Percentiles rank a stretch among this genome's conserved stretches.
Conservation (phyloP, 1,140 invertebrate species). For the Harpegnathos saltator region DNA sequence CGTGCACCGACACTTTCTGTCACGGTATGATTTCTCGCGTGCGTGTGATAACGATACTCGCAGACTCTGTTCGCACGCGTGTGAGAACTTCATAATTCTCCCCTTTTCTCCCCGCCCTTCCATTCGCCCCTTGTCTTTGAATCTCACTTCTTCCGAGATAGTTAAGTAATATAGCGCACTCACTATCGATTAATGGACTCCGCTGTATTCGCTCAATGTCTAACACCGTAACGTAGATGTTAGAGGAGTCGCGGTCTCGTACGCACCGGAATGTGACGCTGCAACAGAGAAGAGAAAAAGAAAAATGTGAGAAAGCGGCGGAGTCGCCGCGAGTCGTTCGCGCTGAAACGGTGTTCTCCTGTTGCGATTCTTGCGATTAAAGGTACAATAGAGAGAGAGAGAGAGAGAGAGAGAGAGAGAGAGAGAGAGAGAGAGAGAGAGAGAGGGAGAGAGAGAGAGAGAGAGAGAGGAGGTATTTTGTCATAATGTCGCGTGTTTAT, state of each 20-base stretch:
- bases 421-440: too few species aligned
- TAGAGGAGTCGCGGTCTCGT: conserved; percentile 45
- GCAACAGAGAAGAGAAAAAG: background rate
- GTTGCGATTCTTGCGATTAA: conserved; percentile 3
- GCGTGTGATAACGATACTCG: too few species aligned
- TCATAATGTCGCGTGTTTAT: too few species aligned
- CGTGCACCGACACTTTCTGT: too few species aligned
- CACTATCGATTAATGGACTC: conserved; percentile 44
- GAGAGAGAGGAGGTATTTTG: too few species aligned
- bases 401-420: too few species aligned
- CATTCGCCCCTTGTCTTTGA: background rate
- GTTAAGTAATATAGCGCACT: conserved; percentile 44
- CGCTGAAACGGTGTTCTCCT: background rate
- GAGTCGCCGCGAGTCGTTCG: background rate
- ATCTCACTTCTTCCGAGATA: conserved; percentile 48
- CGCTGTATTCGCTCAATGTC: conserved; percentile 57
- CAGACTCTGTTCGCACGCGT: too few species aligned
- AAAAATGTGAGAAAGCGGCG: background rate
- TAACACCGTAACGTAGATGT: conserved; percentile 46
- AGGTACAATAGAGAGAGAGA: too few species aligned
- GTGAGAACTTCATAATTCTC: too few species aligned
- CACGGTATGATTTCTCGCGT: too few species aligned
- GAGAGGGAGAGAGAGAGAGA: too few species aligned
- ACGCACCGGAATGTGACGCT: conserved; percentile 12
- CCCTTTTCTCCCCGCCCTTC: too few species aligned